Evolutionary conservation across 2,888 invertebrate species (phyloP), one percentile per base, ranked within the genome.

Genomic region (Lasioglossum marginatum): DNA sequence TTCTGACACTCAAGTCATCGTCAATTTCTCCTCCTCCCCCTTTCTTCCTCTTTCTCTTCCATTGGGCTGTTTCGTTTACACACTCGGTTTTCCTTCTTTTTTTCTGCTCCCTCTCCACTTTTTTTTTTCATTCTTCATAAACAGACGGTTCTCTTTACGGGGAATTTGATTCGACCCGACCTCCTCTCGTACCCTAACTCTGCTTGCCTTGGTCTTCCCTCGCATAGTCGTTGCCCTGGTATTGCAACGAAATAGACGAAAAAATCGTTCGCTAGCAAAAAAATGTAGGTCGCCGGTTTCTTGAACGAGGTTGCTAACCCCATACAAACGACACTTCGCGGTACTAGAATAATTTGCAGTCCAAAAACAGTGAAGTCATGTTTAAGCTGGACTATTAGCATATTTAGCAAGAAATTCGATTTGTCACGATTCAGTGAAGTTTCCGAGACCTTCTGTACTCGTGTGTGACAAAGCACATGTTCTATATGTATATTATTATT

Each of bases 1-100:
- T 92, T 87, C 90, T 88, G 88, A 90, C 90, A 91, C 88, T 89
- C 87, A 83, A 90, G 85, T 90, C 88, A 77, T 81, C 88, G 85
- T 87, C 85, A 91, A 89, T 90, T 90, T 90, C 85, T 88, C 79
- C 78, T 85, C 34, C 6, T 48, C 68, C n/a, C 75, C 19, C 52
- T 60, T 66, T 37, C 48, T 57, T 72, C 34, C 57, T 79, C 31
- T 71, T 73, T 70, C 75, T 70, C 79, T 77, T 81, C 60, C 77
- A 34, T 40, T 57, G 40, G 34, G 48, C 85, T 70, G 72, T 85
- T 75, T 79, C 85, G 78, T 79, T 85, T 75, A 52, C 52, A 60
- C 60, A 74, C 63, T 75, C 66, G 34, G 66, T 66, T 34, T 10
- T 34, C 66, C 66, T 66, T 1, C 14, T 16, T 27, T 27, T 68